Percentiles rank a stretch among this genome's conserved stretches.
Conservation (phyloP, 2,113 vertebrate species). For the Nanger granti region DNA sequence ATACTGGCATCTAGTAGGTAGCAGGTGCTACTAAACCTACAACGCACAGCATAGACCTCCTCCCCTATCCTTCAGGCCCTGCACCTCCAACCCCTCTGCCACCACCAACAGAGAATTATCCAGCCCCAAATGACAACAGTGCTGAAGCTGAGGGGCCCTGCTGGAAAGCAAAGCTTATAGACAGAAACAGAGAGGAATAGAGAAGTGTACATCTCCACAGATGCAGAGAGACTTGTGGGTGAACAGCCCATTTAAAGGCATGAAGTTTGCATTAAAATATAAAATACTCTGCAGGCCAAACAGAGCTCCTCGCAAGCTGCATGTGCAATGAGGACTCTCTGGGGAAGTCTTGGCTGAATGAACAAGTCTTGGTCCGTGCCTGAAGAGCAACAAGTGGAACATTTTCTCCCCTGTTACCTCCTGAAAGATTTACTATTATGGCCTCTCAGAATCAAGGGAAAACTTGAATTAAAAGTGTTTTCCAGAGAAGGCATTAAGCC, state of each 20-base stretch:
- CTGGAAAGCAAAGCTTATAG: neutral
- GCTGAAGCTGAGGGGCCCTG: neutral
- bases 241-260: neutral
- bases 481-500: neutral
- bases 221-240: neutral
- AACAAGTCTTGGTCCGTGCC: neutral
- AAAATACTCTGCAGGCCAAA: neutral
- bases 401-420: neutral
- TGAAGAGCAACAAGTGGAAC: neutral
- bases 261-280: neutral
- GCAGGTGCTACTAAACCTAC: neutral
- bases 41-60: neutral
- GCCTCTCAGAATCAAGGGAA: neutral
- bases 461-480: slow-evolving; percentile 14
- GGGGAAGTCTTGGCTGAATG: neutral
- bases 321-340: fast-evolving
- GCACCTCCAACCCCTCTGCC: neutral
- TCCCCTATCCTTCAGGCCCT: fast-evolving
- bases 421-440: neutral
- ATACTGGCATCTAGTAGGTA: neutral
- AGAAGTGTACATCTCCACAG: neutral
- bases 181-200: neutral
- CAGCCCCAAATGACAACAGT: too few relatives aligned
- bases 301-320: neutral
- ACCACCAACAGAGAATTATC: neutral